Conservation (phyloP, 2,113 vertebrate genomes). For the Brachyhypopomus occidentalis region DNA sequence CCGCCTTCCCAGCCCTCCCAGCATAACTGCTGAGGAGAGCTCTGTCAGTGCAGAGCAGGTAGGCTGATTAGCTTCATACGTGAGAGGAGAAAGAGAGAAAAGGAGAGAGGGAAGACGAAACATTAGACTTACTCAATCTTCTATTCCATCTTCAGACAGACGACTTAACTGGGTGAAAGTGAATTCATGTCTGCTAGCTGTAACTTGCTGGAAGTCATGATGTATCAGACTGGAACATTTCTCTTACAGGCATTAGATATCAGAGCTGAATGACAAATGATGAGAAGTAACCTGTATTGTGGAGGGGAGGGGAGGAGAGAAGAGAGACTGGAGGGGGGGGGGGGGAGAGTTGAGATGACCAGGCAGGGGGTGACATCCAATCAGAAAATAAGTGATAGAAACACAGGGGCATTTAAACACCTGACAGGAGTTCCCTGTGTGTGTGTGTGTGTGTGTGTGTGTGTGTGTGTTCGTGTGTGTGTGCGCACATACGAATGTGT, state of each 20-base stretch:
- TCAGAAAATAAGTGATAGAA: background rate
- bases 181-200: too few species aligned
- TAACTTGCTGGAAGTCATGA: too few species aligned
- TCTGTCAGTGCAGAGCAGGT: constrained; percentile 53
- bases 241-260: background rate
- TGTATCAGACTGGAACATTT: background rate
- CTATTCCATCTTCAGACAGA: background rate
- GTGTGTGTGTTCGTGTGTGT: background rate
- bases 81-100: constrained; percentile 19
- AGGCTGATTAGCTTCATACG: constrained; percentile 45
- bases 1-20: constrained; percentile 51
- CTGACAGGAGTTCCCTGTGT: too few species aligned
- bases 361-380: too few species aligned
- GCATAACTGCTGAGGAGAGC: constrained; percentile 66
- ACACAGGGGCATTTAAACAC: background rate
- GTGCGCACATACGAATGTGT: too few species aligned
- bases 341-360: background rate
- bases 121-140: constrained; percentile 38
- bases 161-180: background rate
- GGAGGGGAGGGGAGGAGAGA: background rate
- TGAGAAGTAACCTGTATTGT: background rate
- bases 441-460: background rate
- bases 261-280: background rate
- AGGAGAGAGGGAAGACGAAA: constrained; percentile 2
- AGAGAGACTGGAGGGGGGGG: background rate